These are phyloP conservation scores for Pachycephala philippinensis DNA, from an alignment of 2,113 vertebrate species.

Conservation along the genomic window DNA sequence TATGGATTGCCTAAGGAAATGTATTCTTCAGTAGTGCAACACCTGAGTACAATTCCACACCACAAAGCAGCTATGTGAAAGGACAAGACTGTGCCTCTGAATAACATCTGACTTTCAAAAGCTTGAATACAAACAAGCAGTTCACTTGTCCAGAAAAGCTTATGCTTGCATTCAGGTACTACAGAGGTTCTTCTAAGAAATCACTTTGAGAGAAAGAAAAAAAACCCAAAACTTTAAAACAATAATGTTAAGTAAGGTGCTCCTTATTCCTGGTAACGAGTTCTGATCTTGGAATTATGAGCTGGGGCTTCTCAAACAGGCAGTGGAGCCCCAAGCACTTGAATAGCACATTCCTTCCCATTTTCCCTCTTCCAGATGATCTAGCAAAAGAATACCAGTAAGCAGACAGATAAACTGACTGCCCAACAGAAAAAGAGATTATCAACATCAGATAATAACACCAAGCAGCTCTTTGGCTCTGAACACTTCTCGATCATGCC, in stretches of 20 bases:
- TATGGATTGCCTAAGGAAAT: constrained; percentile 33
- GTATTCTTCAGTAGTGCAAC: neutral
- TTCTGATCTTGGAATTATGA: neutral
- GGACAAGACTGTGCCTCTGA: neutral
- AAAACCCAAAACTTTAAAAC: neutral
- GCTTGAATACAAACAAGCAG: neutral
- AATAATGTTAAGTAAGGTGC: neutral
- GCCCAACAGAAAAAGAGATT: neutral
- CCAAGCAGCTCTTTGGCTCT: neutral
- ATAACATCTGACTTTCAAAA: neutral
- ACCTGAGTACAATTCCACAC: neutral
- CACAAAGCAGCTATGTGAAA: neutral
- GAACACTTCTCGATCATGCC: neutral
- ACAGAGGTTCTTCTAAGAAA: neutral
- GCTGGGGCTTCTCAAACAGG: neutral
- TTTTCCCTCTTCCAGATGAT: neutral
- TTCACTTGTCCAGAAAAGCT: neutral
- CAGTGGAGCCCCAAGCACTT: neutral
- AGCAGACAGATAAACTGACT: neutral
- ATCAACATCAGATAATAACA: neutral
- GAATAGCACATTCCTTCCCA: neutral
- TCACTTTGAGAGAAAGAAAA: neutral
- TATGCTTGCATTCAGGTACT: neutral
- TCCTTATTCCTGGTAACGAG: neutral
- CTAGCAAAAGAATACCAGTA: neutral